phyloP scores from a whole-genome alignment of 2,113 vertebrate genomes.

The Erythrolamprus reginae region DNA sequence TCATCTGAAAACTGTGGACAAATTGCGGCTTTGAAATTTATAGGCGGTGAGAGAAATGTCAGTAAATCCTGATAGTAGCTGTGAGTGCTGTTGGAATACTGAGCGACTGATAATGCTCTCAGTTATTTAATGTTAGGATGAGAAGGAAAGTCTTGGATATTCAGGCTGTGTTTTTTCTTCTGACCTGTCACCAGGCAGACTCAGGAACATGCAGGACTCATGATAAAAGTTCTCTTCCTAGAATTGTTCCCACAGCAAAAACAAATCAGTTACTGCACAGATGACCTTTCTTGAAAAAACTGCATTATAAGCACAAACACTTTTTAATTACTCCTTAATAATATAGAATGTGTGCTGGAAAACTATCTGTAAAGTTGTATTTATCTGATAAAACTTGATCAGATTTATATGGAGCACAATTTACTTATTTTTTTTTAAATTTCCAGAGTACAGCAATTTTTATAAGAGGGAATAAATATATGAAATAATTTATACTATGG shows the following conservation, averaged over 20 bases:
- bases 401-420: neutral
- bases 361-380: neutral
- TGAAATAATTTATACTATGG: neutral
- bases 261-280: neutral
- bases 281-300: neutral
- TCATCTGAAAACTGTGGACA: neutral
- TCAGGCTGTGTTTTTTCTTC: neutral
- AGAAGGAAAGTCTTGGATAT: neutral
- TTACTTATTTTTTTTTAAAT: neutral
- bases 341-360: neutral
- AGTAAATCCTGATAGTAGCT: neutral
- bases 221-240: neutral
- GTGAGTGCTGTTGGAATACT: neutral
- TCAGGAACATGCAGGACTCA: neutral
- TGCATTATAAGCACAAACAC: neutral
- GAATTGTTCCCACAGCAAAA: neutral
- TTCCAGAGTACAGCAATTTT: neutral
- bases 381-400: neutral
- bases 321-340: neutral
- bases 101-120: neutral
- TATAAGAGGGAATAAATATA: neutral
- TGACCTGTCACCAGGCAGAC: neutral
- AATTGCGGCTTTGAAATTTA: neutral
- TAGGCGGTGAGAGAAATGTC: neutral
- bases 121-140: neutral